These are phyloP conservation scores for Cydia pomonella DNA, from an alignment of 1,140 invertebrate genomes.

Conservation along the genomic window DNA sequence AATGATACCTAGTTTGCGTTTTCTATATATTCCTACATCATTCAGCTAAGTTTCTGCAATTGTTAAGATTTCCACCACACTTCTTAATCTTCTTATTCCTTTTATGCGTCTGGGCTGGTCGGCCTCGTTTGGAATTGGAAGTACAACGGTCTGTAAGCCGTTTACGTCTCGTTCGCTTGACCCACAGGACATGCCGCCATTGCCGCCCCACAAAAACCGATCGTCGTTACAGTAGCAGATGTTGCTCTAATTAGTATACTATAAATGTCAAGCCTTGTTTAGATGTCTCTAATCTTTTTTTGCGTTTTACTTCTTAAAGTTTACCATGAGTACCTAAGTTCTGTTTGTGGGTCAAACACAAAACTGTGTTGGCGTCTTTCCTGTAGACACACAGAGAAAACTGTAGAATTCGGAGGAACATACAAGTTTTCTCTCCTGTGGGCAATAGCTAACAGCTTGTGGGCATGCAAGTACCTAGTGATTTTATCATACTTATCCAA, in stretches of 20 bases:
- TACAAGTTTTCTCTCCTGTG: no score
- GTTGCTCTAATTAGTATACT: constrained; percentile 13
- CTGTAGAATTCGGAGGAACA: no score
- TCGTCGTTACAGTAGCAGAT: constrained; percentile 12
- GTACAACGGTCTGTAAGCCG: constrained; percentile 1
- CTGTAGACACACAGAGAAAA: no score
- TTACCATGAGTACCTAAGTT: background rate
- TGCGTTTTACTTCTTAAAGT: background rate
- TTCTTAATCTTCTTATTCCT: background rate
- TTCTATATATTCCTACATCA: no score
- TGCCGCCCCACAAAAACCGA: constrained; percentile 2
- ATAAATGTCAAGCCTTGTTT: constrained; percentile 30
- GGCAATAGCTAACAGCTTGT: no score
- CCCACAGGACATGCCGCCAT: constrained; percentile 28
- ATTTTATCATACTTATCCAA: no score
- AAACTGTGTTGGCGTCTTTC: no score
- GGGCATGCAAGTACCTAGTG: no score
- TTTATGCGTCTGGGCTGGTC: background rate
- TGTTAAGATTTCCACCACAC: background rate
- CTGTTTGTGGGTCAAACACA: no score
- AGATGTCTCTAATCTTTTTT: background rate
- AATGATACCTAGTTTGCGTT: no score
- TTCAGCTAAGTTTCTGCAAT: background rate
- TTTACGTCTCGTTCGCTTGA: constrained; percentile 18
- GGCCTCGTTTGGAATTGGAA: background rate